Evolutionary conservation across 2,888 invertebrate species (phyloP), one percentile per base, ranked within the genome.

Genomic region (Chymomyza caudatula): DNA sequence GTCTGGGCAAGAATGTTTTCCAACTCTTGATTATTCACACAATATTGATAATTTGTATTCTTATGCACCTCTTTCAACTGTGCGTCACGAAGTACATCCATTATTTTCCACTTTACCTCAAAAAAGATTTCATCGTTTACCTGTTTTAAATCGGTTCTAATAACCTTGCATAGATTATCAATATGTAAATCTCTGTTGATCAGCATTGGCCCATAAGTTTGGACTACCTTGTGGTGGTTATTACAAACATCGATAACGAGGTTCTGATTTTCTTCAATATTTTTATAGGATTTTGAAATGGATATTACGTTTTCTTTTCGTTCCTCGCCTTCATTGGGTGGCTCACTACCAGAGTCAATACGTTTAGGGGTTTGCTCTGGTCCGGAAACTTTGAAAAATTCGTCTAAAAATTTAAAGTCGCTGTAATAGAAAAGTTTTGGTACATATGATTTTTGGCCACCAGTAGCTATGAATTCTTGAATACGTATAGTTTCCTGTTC

Each of bases 1-100:
- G 29, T 37, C n/a, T 11, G 29, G 11, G 2, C 4, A 8, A 4
- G 11, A 37, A 11, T 8, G 8, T 37, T 37, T 37, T 11, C 29
- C 8, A 6, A 25, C 25, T 6, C 1, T 25, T 6, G 4, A 25
- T 25, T 4, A 25, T 25, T 25, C 5, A 25, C 6, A 25, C 25
- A 25, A 25, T 5, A 4, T 25, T 4, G 4, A 25, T 25, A 6
- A 6, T 59, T 63, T 60, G 76, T 73, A 74, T 72, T 53, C 54
- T 44, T n/a, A 44, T 19, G 22, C 22, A 52, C 17, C 8, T 69
- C 63, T 29, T 79, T 71, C 47, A 69, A 65, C 20, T 77, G 55
- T 56, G 60, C 69, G 60, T 67, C 74, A 55, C 65, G 58, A 22
- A 60, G 13, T 2, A 49, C 47, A 51, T 44, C 20, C n/a, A 51